Base-by-base conservation (phyloP, 2,888 invertebrate species). In the Aleiodes alternator region DNA sequence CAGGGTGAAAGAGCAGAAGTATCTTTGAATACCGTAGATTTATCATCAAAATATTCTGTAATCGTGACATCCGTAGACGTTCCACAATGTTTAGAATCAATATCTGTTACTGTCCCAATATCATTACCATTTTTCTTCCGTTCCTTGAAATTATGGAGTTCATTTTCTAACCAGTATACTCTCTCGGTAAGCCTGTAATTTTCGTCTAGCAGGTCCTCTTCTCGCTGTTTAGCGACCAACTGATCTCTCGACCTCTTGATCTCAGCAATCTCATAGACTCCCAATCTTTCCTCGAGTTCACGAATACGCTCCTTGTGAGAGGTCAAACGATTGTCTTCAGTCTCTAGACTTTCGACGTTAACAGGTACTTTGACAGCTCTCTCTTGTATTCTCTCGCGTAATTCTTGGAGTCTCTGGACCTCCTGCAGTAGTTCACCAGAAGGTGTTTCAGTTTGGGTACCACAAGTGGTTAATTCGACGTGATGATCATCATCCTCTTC, bases 401-500 rank as follows among this genome's bases (percentile, higher is more conserved):
- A 80, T 72, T 87, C 86, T 38, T 87, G 87, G 6, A 87, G 81
- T 61, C 87, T 85, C 50, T 87, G 86, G 2, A 87, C 86, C 61
- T 87, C 87, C 71, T 87, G 87, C 4, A 87, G 80, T 4, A 87
- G 81, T 72, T 87, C 87, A 34, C 87, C 86, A 23, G 85, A 83
- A 3, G 87, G 87, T 0, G 82, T 82, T 59, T 87, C 87, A 6
- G 87, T 87, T 56, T 87, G 87, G 0, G 87, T 87, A 11, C 84
- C 83, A n/a, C 82, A 81, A 72, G 80, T 84, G 34, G 83, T 73
- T 8, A 87, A 77, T 69, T 86, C 86, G 1, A 88, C 82, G 68
- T 85, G 80, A 38, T 74, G 75, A 43, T 90, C 80, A 0, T 83
- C 83, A 4, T 87, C 92, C 61, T 91, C 93, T 83, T 94, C 94